These are phyloP conservation scores for Pseudococcus viburni DNA, from an alignment of 2,888 invertebrate species.

Conservation along the genomic window DNA sequence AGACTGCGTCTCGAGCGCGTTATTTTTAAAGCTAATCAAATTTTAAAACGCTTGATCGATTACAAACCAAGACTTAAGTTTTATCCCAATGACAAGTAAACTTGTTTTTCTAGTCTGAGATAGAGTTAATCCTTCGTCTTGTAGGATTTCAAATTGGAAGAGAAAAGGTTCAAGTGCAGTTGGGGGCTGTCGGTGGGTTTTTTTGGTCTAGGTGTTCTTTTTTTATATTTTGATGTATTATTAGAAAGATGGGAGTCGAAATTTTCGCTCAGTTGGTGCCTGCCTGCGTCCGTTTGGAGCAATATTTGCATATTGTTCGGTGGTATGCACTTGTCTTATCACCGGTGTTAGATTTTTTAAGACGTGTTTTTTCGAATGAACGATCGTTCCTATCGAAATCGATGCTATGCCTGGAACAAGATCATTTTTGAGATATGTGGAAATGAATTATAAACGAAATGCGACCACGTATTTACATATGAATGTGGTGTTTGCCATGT, in stretches of 20 bases:
- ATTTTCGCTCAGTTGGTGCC: no score
- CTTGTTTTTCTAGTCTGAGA: slow-evolving; percentile 37
- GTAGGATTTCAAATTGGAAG: not conserved
- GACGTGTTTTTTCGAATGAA: slow-evolving; percentile 29
- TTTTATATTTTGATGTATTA: not conserved
- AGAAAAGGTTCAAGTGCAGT: not conserved
- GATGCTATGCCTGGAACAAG: not conserved
- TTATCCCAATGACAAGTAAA: slow-evolving; percentile 48
- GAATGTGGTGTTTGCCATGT: slow-evolving; percentile 13
- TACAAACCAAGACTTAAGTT: slow-evolving; percentile 42
- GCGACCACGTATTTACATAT: slow-evolving; percentile 27
- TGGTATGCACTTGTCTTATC: slow-evolving; percentile 11
- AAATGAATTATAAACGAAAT: slow-evolving; percentile 40
- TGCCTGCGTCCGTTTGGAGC: no score
- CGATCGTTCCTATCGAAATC: not conserved
- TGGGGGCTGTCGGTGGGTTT: not conserved
- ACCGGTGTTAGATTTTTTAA: not conserved
- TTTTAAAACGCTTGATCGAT: slow-evolving; percentile 51
- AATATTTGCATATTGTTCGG: not conserved
- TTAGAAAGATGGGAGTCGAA: no score
- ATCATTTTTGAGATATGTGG: slow-evolving; percentile 12
- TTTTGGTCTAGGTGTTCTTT: not conserved
- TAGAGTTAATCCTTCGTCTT: not conserved
- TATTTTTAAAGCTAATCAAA: slow-evolving; percentile 51
- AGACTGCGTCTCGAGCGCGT: not conserved